Evolutionary conservation across 2,797 vertebrate genomes (phyloP), one percentile per base, ranked within the genome.

Genomic region (Synanceia verrucosa): DNA sequence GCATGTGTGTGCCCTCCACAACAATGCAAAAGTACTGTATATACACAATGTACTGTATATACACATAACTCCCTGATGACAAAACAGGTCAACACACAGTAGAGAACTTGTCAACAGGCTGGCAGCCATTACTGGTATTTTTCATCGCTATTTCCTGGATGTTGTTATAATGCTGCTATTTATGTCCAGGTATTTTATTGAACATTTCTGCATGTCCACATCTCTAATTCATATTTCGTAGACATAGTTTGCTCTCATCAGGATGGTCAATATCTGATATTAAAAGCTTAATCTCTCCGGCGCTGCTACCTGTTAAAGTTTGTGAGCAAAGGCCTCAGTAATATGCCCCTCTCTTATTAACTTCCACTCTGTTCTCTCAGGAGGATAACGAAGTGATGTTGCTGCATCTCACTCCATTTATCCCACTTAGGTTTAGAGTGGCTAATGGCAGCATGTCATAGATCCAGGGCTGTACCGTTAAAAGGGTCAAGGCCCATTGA

Each of bases 401-500:
- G 55, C 58, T 61, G 50, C 4, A 58, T 76, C 67, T 65, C 67
- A 31, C 60, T 61, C 65, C 82, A 85, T 85, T 89, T 80, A 76
- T 77, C 33, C 76, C 72, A 66, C 76, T 74, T 80, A 77, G 46
- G 59, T 63, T 77, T 4, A 51, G 50, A 60, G 70, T 46, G 52
- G 68, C 76, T 86, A 85, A 88, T 81, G 79, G 79, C 74, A 66
- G 78, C 60, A 14, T 58, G 70, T 13, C 64, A 48, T 56, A 26
- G 65, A 87, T 71, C 73, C 51, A 24, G 84, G 81, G 76, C 79
- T 82, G 69, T n/a, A 36, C 71, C 70, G 81, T 85, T 84, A 78
- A 69, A 81, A 60, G 44, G 53, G 87, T 86, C 5, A 37, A 81
- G 82, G 79, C 71, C 76, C 85, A 84, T 65, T 83, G 82, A 83